Evolutionary conservation across 2,797 vertebrate species (phyloP), one percentile per base, ranked within the genome.

Genomic region (Neomorphus geoffroyi): DNA sequence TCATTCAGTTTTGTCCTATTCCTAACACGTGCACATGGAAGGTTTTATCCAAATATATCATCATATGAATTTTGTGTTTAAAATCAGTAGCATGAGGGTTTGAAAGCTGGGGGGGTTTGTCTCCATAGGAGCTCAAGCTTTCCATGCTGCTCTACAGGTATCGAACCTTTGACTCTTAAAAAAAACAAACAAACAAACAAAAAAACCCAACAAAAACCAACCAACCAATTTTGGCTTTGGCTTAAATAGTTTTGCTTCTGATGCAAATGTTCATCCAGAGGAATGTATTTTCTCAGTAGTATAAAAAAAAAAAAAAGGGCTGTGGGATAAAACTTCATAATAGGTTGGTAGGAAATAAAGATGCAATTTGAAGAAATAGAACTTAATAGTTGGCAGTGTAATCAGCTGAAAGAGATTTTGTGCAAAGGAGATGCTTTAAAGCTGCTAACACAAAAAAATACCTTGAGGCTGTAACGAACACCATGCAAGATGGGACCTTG

Each of bases 11-110:
- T 66, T 81, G 28, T 77, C n/a, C 53, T 67, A 2, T 46, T 64
- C 26, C 15, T 53, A 21, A 33, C 10, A 4, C 1, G 0, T 1
- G 0, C 11, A 7, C 1, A 0, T 28, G 16, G 46, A 64, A 37
- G 26, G 17, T 10, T 75, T 92, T 60, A 35, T 32, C 30, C 7
- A 41, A 39, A 37, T 45, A 18, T 0, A 19, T 26, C 28, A 32
- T 48, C 9, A 3, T 16, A 14, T 0, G 0, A 69, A 33, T 58
- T 65, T 50, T 48, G 12, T 58, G n/a, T 65, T 82, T 54, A 64
- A 61, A 74, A 43, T 51, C 19, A 23, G 7, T 22, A 30, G 19
- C 14, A 2, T 3, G 22, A 65, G 24, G 8, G 60, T 91, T 39
- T 62, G 32, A 84, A 92, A 93, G 22, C 46, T 46, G 46, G 46